These are phyloP conservation scores for Drosophila orena DNA, from an alignment of 1,140 invertebrate species.

Conservation along the genomic window DNA sequence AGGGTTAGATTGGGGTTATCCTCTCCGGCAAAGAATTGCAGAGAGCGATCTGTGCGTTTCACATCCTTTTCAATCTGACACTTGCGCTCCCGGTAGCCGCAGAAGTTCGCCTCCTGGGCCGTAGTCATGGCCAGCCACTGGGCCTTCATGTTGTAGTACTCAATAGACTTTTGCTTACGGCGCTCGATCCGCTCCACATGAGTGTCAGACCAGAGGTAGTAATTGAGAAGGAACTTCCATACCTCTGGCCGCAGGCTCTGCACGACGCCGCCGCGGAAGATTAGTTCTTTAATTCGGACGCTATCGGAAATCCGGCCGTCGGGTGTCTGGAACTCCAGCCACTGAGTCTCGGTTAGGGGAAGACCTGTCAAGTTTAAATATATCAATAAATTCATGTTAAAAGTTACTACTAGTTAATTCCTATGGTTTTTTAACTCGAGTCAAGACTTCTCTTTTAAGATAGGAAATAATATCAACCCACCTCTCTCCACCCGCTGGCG, in stretches of 20 bases:
- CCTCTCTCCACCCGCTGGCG: constrained; percentile 64
- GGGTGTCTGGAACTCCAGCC: constrained; percentile 90
- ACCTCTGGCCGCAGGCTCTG: constrained; percentile 92
- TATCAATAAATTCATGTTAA: no score
- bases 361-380: constrained; percentile 27
- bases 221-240: constrained; percentile 98
- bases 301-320: constrained; percentile 91
- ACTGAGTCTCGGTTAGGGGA: constrained; percentile 91
- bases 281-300: constrained; percentile 90
- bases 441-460: no score
- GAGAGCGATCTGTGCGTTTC: constrained; percentile 96
- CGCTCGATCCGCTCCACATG: constrained; percentile 89
- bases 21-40: constrained; percentile 96
- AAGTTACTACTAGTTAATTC: no score
- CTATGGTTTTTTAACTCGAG: no score
- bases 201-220: constrained; percentile 94
- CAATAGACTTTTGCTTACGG: constrained; percentile 90
- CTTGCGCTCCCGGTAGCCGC: constrained; percentile 95
- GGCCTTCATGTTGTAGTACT: constrained; percentile 98
- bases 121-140: constrained; percentile 97
- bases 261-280: constrained; percentile 93
- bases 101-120: constrained; percentile 95
- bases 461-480: constrained; percentile 15
- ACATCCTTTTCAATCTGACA: constrained; percentile 99
- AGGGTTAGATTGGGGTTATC: constrained; percentile 94